These are phyloP conservation scores for Lithophane socia DNA, from an alignment of 2,888 invertebrate genomes.

Conservation along the genomic window DNA sequence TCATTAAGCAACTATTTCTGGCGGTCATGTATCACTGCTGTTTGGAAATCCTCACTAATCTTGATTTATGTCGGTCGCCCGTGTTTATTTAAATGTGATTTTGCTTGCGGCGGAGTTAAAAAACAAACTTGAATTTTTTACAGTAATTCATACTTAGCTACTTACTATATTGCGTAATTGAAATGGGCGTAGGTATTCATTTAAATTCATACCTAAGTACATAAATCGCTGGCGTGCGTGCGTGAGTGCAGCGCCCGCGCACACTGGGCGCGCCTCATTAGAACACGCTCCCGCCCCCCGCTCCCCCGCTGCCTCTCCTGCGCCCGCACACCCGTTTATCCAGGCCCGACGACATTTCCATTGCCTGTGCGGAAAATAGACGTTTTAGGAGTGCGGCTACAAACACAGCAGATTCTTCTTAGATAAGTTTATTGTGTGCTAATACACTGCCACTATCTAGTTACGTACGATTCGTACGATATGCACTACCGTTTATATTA, in stretches of 20 bases:
- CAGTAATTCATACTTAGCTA: conserved; percentile 61
- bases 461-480: conserved; percentile 69
- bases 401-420: conserved; percentile 80
- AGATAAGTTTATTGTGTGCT: conserved; percentile 87
- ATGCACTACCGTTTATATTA: conserved; percentile 65
- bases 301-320: conserved; percentile 61
- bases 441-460: conserved; percentile 79
- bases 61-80: conserved; percentile 72
- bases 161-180: conserved; percentile 75
- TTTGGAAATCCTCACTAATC: conserved; percentile 77
- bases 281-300: conserved; percentile 76
- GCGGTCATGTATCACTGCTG: conserved; percentile 70
- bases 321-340: conserved; percentile 84
- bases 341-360: conserved; percentile 85
- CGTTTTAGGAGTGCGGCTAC: conserved; percentile 84
- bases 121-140: conserved; percentile 48
- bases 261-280: conserved; percentile 83
- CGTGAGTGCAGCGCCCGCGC: conserved; percentile 84
- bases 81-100: conserved; percentile 70
- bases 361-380: conserved; percentile 86
- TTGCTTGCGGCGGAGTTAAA: conserved; percentile 62
- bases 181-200: conserved; percentile 82
- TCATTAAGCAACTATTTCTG: conserved; percentile 72
- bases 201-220: conserved; percentile 80
- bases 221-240: conserved; percentile 79